Base-by-base conservation (phyloP, 1,140 invertebrate genomes). In the Tetragonula clypearis region DNA sequence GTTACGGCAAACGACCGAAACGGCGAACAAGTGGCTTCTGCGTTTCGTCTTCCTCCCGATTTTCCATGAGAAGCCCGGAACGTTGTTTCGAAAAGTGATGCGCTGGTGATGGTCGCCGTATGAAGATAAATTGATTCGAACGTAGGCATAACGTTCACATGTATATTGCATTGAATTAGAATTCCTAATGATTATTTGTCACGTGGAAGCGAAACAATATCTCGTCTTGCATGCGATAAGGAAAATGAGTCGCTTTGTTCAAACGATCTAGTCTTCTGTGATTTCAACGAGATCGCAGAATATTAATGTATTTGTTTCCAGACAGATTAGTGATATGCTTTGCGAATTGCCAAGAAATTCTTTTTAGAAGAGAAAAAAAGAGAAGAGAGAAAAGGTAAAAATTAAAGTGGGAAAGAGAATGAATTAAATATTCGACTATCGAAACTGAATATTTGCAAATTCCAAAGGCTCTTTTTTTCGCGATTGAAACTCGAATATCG, bases 11-110 rank as follows among this genome's bases (percentile, higher is more conserved):
- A 75, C 71, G 71, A 55, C 12, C 53, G 53, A 49, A 83, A 62
- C 30, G 74, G 66, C 80, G 72, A 83, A 83, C 62, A 49, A 75
- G 71, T 23, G 19, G 41, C 79, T 74, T 1, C 41, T n/a, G 69
- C 80, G 71, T 65, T 60, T 75, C 80, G 30, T 26, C 62, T 68
- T 49, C n/a, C 30, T 30, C 1, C 60, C 62, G 74, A 68, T 66
- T 83, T 26, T 77, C 53, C 49, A 56, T 8, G 49, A 41, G 79
- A 49, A 23, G n/a, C 3, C 9, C 55, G 68, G 9, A 30, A 14
- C n/a, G 56, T 55, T 23, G 41, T 53, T 49, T 6, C 19, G 65
- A 66, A 55, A 68, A 55, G 53, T 69, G 21, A 12, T 9, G 8
- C 15, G 41, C 6, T 8, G 65, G n/a, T 30, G 65, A 2, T 66